Conservation (phyloP, 2,113 vertebrate species). For the Nycticorax nycticorax region DNA sequence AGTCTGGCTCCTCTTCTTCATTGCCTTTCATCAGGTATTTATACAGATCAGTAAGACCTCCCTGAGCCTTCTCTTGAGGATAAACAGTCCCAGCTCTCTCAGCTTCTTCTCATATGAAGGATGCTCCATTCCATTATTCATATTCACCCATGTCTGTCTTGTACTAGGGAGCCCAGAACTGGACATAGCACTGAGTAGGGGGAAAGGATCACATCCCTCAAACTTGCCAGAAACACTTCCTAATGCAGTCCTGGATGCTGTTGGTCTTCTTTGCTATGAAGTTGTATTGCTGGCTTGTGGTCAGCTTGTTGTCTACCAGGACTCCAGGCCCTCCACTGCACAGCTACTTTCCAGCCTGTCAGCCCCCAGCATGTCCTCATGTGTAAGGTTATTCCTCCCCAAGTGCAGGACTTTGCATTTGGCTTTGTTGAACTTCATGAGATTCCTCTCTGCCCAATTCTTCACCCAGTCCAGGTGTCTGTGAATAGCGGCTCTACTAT, state of each 20-base stretch:
- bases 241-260: neutral
- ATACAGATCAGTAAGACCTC: no score
- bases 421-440: neutral
- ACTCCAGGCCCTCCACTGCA: neutral
- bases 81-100: no score
- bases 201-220: neutral
- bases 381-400: neutral
- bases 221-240: neutral
- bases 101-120: neutral
- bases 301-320: neutral
- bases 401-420: neutral
- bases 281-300: neutral
- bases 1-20: no score
- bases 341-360: neutral
- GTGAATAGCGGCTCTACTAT: neutral
- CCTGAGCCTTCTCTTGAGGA: no score
- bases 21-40: no score
- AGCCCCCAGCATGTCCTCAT: neutral
- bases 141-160: neutral
- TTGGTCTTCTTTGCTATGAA: neutral
- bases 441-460: neutral
- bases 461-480: neutral
- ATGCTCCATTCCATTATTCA: neutral
- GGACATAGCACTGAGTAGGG: neutral
- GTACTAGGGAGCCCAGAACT: neutral